Evolutionary conservation across 2,888 invertebrate genomes (phyloP), one percentile per base, ranked within the genome.

Genomic region (Galerucella nymphaeae): DNA sequence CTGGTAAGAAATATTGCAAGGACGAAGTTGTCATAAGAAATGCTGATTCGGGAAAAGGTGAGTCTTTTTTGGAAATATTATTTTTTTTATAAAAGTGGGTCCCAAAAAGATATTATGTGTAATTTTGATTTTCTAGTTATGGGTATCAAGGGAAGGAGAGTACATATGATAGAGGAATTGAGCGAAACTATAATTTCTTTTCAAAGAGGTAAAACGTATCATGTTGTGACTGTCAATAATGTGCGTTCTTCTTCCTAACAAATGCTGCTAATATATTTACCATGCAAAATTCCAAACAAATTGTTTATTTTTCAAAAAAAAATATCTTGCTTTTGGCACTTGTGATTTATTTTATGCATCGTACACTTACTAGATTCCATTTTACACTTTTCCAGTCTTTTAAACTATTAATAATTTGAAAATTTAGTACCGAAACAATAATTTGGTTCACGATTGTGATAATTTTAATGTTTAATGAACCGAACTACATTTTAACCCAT

Each of bases 151-250:
- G 98, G 98, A 87, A 92, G 97, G 86, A 92, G 98, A 88, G 97
- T 98, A 88, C 97, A 97, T 91, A 96, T 97, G 94, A 98, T 98
- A 88, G 98, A 98, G 91, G 97, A 97, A 90, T 93, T 98, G 89
- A 97, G 96, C 90, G 96, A 97, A 90, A 97, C 97, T 87, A 96
- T 98, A 88, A 97, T 98, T 90, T 97, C 97, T 88, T 98, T 98
- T 92, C 97, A 98, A 92, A 93, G 97, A 96, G 97, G 97, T 97
- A 96, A 92, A 91, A n/a, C 87, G 16, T 67, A 70, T 59, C 42
- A 53, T 70, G 69, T 30, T 30, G 64, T 59, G 20, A n/a, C 8
- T 41, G 16, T 53, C 50, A 55, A 20, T 45, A 13, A 58, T 23
- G 13, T 58, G 13, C n/a, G 11, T 53, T 23, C 57, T 42, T 68